Percentiles rank a stretch among this genome's conserved stretches.
These are phyloP conservation scores for Pheosia tremula DNA, from an alignment of 2,888 invertebrate genomes.

Conservation along the genomic window DNA sequence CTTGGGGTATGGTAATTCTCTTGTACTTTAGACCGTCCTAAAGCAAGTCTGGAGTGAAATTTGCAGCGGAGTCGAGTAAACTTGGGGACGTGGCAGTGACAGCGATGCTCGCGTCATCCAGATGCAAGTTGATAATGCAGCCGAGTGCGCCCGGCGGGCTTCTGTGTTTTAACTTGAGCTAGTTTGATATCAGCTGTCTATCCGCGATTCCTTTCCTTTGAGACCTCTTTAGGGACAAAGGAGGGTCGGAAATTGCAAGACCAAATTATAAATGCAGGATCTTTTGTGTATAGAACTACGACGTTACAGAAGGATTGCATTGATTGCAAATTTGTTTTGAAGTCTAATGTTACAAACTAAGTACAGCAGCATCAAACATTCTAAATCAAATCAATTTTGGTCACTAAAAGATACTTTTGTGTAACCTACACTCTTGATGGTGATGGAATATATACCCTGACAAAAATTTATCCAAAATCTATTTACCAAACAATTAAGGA, in stretches of 20 bases:
- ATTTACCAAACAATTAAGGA: not conserved
- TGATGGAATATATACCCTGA: not conserved
- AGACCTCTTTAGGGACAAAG: not conserved
- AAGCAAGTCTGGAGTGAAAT: constrained; percentile 79
- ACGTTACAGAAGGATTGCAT: too few species aligned
- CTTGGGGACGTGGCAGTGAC: constrained; percentile 79
- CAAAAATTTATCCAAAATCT: not conserved
- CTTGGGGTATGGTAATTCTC: not conserved
- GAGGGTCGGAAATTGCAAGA: not conserved
- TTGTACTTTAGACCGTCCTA: constrained; percentile 40
- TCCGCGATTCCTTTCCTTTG: constrained; percentile 34
- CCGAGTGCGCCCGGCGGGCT: constrained; percentile 47
- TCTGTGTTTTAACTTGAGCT: constrained; percentile 53
- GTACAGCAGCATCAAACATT: too few species aligned
- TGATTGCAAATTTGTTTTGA: too few species aligned
- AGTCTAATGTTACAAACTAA: too few species aligned
- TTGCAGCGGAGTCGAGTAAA: constrained; percentile 78
- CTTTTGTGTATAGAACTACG: not conserved
- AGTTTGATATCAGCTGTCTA: constrained; percentile 44
- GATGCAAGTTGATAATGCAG: constrained; percentile 76
- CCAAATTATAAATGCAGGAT: not conserved
- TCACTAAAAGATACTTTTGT: too few species aligned
- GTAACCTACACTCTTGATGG: too few species aligned
- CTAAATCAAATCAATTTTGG: too few species aligned
- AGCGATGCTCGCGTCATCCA: constrained; percentile 76